These are phyloP conservation scores for Epinephelus awoara DNA, from an alignment of 2,797 vertebrate species.

Conservation along the genomic window DNA sequence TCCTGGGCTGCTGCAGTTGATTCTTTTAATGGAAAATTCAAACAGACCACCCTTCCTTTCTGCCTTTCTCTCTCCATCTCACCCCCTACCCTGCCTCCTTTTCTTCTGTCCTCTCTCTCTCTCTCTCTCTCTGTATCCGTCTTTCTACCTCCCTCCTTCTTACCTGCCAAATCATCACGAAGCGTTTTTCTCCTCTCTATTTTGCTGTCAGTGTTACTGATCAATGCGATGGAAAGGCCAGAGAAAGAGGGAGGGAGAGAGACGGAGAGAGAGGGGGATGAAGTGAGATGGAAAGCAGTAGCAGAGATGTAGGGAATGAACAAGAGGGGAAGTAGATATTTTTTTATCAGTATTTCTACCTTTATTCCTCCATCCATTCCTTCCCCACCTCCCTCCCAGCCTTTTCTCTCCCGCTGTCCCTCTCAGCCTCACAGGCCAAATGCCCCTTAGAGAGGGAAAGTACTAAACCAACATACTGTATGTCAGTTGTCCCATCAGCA, in stretches of 20 bases:
- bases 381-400: background rate
- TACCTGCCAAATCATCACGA: constrained; percentile 86
- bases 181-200: constrained; percentile 81
- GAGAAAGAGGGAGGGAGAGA: constrained; percentile 15
- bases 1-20: constrained; percentile 57
- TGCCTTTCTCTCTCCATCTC: constrained; percentile 21
- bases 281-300: constrained; percentile 16
- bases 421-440: constrained; percentile 56
- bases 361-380: background rate
- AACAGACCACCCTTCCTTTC: constrained; percentile 38
- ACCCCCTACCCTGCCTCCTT: constrained; percentile 22
- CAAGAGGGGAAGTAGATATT: constrained; percentile 5
- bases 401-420: background rate
- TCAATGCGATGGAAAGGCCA: constrained; percentile 90
- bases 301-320: background rate
- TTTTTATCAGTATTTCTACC: constrained; percentile 15
- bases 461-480: constrained; percentile 64
- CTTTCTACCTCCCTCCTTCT: constrained; percentile 43
- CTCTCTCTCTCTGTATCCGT: constrained; percentile 14
- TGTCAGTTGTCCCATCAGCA: constrained; percentile 70
- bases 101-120: constrained; percentile 3
- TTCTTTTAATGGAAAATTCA: constrained; percentile 79
- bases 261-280: constrained; percentile 7
- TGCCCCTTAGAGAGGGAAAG: constrained; percentile 75
- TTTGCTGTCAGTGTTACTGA: constrained; percentile 84